These are phyloP conservation scores for Pseudomyrmex gracilis DNA, from an alignment of 1,140 invertebrate genomes.

Conservation along the genomic window DNA sequence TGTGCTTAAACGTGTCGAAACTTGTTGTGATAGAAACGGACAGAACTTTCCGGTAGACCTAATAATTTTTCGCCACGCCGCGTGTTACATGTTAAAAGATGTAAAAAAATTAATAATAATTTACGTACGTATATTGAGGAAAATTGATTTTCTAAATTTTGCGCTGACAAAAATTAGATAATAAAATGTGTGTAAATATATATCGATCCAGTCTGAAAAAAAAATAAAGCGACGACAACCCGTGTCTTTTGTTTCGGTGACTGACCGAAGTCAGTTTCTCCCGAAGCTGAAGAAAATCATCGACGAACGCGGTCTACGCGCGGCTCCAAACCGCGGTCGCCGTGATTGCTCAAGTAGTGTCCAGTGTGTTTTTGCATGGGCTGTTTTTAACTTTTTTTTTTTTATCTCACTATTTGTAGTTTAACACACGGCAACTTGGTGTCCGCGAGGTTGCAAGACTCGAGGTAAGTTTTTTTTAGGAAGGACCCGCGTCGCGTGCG, in stretches of 20 bases:
- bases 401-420: constrained; percentile 82
- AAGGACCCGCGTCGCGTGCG: constrained; percentile 52
- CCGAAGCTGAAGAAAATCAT: not conserved
- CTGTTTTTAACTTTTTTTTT: constrained; percentile 81
- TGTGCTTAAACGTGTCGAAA: too few relatives aligned
- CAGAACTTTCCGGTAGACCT: too few relatives aligned
- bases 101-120: too few relatives aligned
- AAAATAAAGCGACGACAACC: not conserved
- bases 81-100: too few relatives aligned
- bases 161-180: too few relatives aligned
- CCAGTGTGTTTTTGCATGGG: constrained; percentile 80
- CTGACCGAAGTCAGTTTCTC: too few relatives aligned
- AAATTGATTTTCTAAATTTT: too few relatives aligned
- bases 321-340: constrained; percentile 69
- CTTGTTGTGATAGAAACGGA: too few relatives aligned
- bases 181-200: too few relatives aligned
- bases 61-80: too few relatives aligned
- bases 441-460: constrained; percentile 77
- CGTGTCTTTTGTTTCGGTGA: constrained; percentile 24
- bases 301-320: constrained; percentile 61
- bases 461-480: constrained; percentile 83
- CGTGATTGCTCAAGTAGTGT: constrained; percentile 75
- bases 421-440: constrained; percentile 78
- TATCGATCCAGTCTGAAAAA: not conserved
- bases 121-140: too few relatives aligned